Conservation (phyloP, 2,888 invertebrate genomes). For the Drosophila peninsularis region DNA sequence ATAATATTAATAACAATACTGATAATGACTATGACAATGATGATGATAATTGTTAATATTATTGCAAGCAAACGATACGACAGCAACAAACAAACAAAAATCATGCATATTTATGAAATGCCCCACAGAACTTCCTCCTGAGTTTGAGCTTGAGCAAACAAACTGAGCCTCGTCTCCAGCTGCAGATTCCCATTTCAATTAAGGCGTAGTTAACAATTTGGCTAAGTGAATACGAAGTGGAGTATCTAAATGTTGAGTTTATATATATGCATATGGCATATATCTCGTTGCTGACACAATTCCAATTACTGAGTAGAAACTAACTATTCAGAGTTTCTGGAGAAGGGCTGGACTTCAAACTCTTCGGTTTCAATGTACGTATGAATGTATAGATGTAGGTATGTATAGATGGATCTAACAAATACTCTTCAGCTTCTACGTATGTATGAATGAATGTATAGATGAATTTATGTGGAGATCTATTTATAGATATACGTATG, state of each 20-base stretch:
- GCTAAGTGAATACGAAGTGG: neutral
- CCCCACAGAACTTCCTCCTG: too few relatives aligned
- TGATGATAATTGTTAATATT: slow-evolving; percentile 28
- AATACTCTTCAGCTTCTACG: too few relatives aligned
- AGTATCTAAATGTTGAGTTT: too few relatives aligned
- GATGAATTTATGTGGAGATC: too few relatives aligned
- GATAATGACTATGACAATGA: slow-evolving; percentile 35
- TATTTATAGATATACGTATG: too few relatives aligned
- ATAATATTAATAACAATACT: slow-evolving; percentile 20
- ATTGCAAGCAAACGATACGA: slow-evolving; percentile 26
- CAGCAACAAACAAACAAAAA: slow-evolving; percentile 29
- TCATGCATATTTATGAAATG: slow-evolving; percentile 42
- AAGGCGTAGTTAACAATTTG: neutral
- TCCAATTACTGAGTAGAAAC: neutral
- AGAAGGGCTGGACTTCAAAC: neutral
- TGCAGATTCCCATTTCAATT: too few relatives aligned
- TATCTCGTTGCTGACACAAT: too few relatives aligned
- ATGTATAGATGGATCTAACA: too few relatives aligned
- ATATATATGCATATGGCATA: too few relatives aligned
- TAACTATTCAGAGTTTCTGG: neutral
- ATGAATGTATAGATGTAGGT: too few relatives aligned
- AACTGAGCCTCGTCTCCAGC: neutral
- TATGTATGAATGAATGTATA: too few relatives aligned
- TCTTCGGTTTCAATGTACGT: too few relatives aligned
- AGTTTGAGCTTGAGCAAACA: slow-evolving; percentile 3